Evolutionary conservation across 2,113 vertebrate species (phyloP), one percentile per base, ranked within the genome.

Genomic region (Manacus vitellinus): DNA sequence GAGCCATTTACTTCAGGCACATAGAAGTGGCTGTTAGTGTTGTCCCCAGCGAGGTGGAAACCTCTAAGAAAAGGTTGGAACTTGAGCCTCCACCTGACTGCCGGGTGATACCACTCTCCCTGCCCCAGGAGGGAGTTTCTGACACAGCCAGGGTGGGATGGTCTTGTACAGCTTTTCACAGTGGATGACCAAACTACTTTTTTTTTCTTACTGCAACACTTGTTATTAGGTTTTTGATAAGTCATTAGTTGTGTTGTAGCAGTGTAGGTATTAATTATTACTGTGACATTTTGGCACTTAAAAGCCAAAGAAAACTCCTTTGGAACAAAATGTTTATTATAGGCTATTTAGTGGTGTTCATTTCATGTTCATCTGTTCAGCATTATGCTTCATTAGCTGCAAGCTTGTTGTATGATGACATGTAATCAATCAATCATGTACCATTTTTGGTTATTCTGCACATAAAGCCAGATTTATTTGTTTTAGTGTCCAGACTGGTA

Each of bases 341-440:
- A 39, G 49, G 18, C 17, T 74, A 51, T 86, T 77, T 78, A 71
- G 55, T 81, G 39, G 72, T 80, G 35, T 77, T 90, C 14, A 76
- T 68, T 83, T 73, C 63, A 19, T 41, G 82, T 95, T 88, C 2
- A 8, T 88, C 43, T 55, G 17, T 83, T 92, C 79, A 88, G 30
- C 56, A 56, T 51, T 91, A 67, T 85, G 56, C 83, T 97, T 91
- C 87, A 33, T 77, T 89, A 93, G 65, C 88, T 86, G 76, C 2
- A 1, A 65, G 73, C 72, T 92, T 92, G 52, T 84, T 6, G 0
- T 46, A 61, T 72, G 96, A 52, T 0, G 10, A 33, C 2, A 4
- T 46, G 41, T 63, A 92, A 71, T 88, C 71, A 76, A 76, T 94
- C 81, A 88, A 1, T 93, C 82, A 59, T 59, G 66, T 83, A 52